phyloP scores from a whole-genome alignment of 2,113 vertebrate species.

The Piaya cayana region DNA sequence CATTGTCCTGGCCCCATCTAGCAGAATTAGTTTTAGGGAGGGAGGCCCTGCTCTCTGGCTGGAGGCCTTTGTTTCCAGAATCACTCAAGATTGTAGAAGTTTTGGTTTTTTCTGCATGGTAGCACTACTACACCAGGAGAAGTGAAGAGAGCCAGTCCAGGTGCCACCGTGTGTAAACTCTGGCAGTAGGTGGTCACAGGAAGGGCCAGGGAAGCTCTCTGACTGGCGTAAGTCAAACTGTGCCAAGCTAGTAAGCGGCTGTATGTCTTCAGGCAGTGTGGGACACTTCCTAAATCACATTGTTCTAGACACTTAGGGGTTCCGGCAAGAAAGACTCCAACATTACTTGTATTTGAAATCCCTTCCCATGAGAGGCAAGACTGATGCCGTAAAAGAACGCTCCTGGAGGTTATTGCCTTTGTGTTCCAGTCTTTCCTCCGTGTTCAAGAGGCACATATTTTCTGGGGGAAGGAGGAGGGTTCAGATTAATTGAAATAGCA shows the following conservation, averaged over 20 bases:
- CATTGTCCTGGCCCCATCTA: not conserved
- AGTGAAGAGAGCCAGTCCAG: not conserved
- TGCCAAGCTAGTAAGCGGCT: not conserved
- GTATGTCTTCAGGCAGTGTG: not conserved
- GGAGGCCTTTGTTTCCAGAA: not conserved
- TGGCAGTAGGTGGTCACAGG: not conserved
- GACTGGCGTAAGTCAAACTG: not conserved
- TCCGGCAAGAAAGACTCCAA: not conserved
- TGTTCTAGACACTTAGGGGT: not conserved
- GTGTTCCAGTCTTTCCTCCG: not conserved
- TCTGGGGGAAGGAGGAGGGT: not conserved
- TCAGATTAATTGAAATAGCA: not conserved
- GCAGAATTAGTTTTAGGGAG: not conserved
- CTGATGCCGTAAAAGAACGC: not conserved
- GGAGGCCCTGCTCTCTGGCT: not conserved
- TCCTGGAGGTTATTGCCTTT: not conserved
- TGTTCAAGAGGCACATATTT: accelerated
- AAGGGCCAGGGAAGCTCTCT: not conserved
- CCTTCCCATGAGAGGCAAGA: not conserved
- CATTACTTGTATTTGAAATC: not conserved
- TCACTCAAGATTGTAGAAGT: not conserved
- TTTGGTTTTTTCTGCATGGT: not conserved
- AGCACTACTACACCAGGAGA: not conserved
- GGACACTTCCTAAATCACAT: not conserved
- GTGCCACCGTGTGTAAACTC: too few relatives aligned